Percentiles rank a stretch among this genome's conserved stretches.
Conservation (phyloP, 2,797 vertebrate species). For the Sebastes oblongus region DNA sequence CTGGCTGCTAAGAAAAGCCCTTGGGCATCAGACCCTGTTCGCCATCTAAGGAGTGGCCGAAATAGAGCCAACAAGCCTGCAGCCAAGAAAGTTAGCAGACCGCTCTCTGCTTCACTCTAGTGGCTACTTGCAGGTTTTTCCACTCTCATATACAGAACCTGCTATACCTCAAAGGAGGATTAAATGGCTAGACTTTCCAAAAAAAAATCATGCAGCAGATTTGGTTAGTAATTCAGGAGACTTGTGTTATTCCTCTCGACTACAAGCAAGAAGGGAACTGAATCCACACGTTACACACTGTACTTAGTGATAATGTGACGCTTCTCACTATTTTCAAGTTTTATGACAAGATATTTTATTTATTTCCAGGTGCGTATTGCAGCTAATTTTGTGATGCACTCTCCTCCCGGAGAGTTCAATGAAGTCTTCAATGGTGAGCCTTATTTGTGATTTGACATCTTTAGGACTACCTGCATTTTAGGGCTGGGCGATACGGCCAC, state of each 20-base stretch:
- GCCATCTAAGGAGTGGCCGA: slow-evolving; percentile 69
- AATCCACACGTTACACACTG: neutral
- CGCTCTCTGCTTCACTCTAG: slow-evolving; percentile 47
- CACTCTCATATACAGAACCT: neutral
- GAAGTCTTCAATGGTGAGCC: slow-evolving; percentile 96
- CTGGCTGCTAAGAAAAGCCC: slow-evolving; percentile 75
- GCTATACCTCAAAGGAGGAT: neutral
- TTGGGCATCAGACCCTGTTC: slow-evolving; percentile 8
- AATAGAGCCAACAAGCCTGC: slow-evolving; percentile 23
- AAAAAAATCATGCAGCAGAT: neutral
- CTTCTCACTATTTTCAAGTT: neutral
- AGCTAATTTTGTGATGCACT: slow-evolving; percentile 93
- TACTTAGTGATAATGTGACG: neutral
- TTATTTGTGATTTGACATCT: neutral
- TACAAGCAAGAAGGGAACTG: neutral
- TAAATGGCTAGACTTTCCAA: neutral
- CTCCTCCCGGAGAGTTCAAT: slow-evolving; percentile 96
- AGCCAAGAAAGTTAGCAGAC: slow-evolving; percentile 22
- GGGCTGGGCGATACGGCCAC: too few species aligned
- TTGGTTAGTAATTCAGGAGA: neutral
- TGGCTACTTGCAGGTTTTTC: slow-evolving; percentile 11
- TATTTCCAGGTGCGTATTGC: slow-evolving; percentile 90
- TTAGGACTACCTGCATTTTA: neutral
- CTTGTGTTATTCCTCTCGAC: neutral
- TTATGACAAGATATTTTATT: slow-evolving; percentile 33